These are phyloP conservation scores for Ceratina calcarata DNA, from an alignment of 1,140 invertebrate species.

Conservation along the genomic window DNA sequence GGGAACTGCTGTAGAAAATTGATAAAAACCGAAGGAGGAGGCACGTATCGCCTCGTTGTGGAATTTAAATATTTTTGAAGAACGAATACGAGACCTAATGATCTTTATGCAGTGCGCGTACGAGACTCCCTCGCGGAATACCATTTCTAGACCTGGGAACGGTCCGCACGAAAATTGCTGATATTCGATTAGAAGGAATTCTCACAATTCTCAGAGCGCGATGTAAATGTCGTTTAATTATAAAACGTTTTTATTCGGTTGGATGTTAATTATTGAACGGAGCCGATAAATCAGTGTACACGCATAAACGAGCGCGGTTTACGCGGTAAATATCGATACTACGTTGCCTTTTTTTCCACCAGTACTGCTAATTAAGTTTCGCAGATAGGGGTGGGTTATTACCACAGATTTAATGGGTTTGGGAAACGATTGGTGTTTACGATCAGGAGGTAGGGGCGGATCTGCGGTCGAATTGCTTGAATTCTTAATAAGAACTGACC, in stretches of 20 bases:
- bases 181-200: conserved; percentile 61
- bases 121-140: conserved; percentile 51
- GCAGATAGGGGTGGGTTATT: conserved; percentile 25
- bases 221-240: neutral
- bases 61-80: conserved; percentile 51
- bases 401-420: conserved; percentile 53
- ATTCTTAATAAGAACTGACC: conserved; percentile 58
- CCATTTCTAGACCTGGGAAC: conserved; percentile 3
- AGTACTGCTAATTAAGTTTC: conserved; percentile 53
- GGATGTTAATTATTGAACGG: neutral
- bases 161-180: conserved; percentile 38
- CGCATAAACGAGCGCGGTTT: neutral
- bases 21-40: conserved; percentile 5
- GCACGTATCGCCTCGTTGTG: conserved; percentile 30
- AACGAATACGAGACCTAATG: conserved; percentile 22
- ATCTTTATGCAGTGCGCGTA: conserved; percentile 54
- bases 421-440: conserved; percentile 56
- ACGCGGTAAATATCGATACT: conserved; percentile 43
- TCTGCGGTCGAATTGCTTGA: conserved; percentile 63
- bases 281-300: neutral
- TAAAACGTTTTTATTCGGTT: neutral
- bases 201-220: no score
- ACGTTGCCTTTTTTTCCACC: conserved; percentile 9
- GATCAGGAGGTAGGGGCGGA: conserved; percentile 33
- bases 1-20: conserved; percentile 10